Evolutionary conservation across 2,113 vertebrate species (phyloP).

Genomic region (Microcebus griseorufus): DNA sequence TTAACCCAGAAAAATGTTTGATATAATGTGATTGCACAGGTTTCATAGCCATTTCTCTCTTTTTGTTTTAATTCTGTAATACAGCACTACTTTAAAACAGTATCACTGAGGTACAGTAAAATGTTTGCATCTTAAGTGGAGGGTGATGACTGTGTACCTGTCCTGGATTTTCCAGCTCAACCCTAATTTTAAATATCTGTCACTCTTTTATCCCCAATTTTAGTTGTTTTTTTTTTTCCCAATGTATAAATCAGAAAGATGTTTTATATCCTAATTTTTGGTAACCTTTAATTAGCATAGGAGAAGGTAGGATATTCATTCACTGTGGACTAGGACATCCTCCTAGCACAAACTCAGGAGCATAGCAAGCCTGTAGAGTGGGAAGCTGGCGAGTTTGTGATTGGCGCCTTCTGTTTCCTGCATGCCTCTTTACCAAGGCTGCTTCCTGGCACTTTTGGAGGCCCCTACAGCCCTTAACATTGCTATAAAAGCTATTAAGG

Average conservation of each 20-base stretch:
- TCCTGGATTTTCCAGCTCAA: background rate
- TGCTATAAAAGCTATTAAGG: background rate
- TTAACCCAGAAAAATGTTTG: constrained; percentile 13
- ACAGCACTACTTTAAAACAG: background rate
- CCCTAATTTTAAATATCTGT: background rate
- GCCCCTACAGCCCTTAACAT: too few relatives aligned
- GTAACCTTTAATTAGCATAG: background rate
- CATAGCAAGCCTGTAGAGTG: background rate
- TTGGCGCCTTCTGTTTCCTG: background rate
- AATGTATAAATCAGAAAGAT: background rate
- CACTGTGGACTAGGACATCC: background rate
- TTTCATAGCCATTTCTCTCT: background rate
- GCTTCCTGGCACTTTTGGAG: background rate
- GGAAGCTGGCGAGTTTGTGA: background rate
- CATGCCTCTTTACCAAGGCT: background rate
- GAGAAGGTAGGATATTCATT: background rate
- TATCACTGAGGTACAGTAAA: background rate
- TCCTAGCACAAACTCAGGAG: background rate
- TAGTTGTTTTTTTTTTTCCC: background rate
- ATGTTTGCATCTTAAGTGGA: background rate
- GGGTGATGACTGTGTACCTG: background rate
- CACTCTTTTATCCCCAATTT: background rate
- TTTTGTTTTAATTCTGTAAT: background rate
- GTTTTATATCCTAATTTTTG: background rate
- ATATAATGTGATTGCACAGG: background rate